phyloP scores from a whole-genome alignment of 1,140 invertebrate genomes.

The Ceratitis capitata region DNA sequence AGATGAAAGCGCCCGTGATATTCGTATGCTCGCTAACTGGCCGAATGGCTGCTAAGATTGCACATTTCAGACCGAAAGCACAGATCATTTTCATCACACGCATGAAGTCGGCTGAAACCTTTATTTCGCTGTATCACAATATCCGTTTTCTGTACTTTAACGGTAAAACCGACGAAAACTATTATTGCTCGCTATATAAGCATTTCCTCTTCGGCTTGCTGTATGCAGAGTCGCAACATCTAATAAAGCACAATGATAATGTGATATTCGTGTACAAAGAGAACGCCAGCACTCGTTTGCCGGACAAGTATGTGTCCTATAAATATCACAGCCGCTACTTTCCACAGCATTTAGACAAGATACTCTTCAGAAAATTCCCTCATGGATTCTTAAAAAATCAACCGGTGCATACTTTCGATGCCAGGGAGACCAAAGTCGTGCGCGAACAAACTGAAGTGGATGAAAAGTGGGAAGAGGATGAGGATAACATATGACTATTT shows the following conservation, averaged over 20 bases:
- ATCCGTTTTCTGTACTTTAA: constrained; percentile 54
- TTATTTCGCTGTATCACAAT: constrained; percentile 53
- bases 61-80: constrained; percentile 54
- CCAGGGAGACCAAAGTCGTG: neutral
- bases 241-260: constrained; percentile 44
- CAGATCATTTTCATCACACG: constrained; percentile 55
- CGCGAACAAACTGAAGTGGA: too few relatives aligned
- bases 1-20: constrained; percentile 52
- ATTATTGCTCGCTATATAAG: constrained; percentile 46
- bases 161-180: constrained; percentile 26
- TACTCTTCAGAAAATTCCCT: constrained; percentile 31
- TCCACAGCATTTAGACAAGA: constrained; percentile 45
- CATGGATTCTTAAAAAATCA: neutral
- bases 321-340: constrained; percentile 49
- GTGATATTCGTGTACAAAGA: constrained; percentile 53
- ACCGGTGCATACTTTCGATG: neutral
- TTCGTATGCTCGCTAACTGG: constrained; percentile 53
- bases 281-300: constrained; percentile 47
- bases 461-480: too few relatives aligned
- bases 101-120: constrained; percentile 55
- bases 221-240: constrained; percentile 48
- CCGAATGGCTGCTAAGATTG: constrained; percentile 57
- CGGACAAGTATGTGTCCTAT: constrained; percentile 57
- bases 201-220: constrained; percentile 50
- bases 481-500: too few relatives aligned